A percentile compares a stretch with the other conserved stretches of the same genome.
These are phyloP conservation scores for Geotrypetes seraphini DNA, from an alignment of 2,797 vertebrate species.

Conservation along the genomic window DNA sequence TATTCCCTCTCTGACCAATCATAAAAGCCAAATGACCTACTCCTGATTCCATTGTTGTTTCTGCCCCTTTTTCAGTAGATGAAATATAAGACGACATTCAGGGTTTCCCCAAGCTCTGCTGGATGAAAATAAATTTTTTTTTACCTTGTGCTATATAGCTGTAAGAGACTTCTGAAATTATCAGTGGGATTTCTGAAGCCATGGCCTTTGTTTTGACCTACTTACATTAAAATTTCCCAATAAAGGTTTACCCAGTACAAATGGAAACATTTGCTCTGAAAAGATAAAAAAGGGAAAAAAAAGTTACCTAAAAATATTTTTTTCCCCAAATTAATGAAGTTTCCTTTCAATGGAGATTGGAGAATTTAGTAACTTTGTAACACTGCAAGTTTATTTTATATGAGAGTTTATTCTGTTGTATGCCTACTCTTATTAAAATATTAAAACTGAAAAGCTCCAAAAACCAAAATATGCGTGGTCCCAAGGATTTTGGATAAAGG, in stretches of 20 bases:
- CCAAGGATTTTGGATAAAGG: too few species aligned
- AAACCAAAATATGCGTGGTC: too few species aligned
- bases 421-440: too few species aligned
- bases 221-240: too few species aligned
- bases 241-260: neutral
- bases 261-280: neutral
- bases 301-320: neutral
- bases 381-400: too few species aligned
- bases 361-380: too few species aligned
- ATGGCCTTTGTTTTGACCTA: neutral
- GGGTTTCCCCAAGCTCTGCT: neutral
- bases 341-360: too few species aligned
- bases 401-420: too few species aligned
- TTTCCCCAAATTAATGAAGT: too few species aligned
- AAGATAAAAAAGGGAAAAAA: neutral
- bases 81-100: constrained; percentile 1
- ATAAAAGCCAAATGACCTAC: neutral
- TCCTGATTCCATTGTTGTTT: constrained; percentile 2
- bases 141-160: neutral
- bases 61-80: constrained; percentile 7
- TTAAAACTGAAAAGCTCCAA: too few species aligned
- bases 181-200: neutral
- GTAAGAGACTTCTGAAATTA: neutral
- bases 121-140: neutral
- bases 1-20: constrained; percentile 3